phyloP scores from a whole-genome alignment of 64 coral and sea anemone species.

The Montipora efflorescens region DNA sequence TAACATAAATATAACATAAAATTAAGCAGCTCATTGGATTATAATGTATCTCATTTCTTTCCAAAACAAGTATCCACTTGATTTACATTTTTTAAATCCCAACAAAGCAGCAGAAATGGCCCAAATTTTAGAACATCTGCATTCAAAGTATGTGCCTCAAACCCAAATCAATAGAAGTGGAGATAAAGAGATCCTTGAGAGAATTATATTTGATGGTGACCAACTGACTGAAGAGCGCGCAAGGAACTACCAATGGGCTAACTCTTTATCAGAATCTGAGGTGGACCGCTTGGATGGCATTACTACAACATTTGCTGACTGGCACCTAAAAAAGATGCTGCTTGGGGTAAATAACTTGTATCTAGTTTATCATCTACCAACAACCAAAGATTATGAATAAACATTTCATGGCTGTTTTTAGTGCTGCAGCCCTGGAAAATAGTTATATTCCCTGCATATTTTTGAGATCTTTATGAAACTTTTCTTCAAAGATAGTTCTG shows the following conservation, averaged over 20 bases:
- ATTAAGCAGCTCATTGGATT: too few species aligned
- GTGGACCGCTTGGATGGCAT: conserved; percentile 28
- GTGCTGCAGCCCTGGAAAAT: too few species aligned
- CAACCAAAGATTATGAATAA: too few species aligned
- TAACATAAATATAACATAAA: too few species aligned
- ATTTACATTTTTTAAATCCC: conserved; percentile 31
- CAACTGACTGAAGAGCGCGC: conserved; percentile 42
- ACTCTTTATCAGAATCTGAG: conserved; percentile 7
- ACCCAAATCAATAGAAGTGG: background rate
- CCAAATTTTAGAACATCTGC: conserved; percentile 31
- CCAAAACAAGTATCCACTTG: background rate
- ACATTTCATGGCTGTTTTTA: too few species aligned
- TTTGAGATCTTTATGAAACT: conserved; percentile 54
- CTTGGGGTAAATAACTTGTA: background rate
- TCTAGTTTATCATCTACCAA: too few species aligned
- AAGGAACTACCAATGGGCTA: conserved; percentile 37
- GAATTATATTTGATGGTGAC: conserved; percentile 42
- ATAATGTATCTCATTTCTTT: too few species aligned
- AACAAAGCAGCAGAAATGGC: conserved; percentile 75
- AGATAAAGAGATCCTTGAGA: background rate
- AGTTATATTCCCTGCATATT: background rate
- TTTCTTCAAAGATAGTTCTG: conserved; percentile 56
- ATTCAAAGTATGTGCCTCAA: conserved; percentile 50
- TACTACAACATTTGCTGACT: conserved; percentile 61
- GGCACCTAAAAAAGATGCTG: conserved; percentile 45